A percentile compares a stretch with the other conserved stretches of the same genome.
phyloP scores from a whole-genome alignment of 2,888 invertebrate genomes.

The Aromia moschata region DNA sequence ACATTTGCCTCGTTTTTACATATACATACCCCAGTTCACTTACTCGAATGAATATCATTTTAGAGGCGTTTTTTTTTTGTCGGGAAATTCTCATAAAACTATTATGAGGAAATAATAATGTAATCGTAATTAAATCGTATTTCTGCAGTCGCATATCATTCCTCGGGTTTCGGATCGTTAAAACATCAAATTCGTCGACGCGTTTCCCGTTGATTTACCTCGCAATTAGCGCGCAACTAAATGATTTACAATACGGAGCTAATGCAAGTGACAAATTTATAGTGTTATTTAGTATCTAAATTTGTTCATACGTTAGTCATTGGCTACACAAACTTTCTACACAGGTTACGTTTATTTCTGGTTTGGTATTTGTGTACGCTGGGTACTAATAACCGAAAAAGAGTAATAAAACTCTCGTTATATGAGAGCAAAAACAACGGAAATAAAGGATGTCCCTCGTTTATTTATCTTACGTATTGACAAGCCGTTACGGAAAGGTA shows the following conservation, averaged over 20 bases:
- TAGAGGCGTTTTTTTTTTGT: no score
- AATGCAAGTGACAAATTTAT: conserved; percentile 20
- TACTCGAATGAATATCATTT: no score
- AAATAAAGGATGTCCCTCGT: background rate
- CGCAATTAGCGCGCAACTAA: conserved; percentile 16
- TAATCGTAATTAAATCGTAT: no score
- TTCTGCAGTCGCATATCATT: no score
- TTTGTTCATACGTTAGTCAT: conserved; percentile 17
- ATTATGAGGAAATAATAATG: no score
- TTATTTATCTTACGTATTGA: background rate
- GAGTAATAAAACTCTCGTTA: background rate
- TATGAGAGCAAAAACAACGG: background rate
- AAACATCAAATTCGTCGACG: conserved; percentile 14
- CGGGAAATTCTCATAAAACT: no score
- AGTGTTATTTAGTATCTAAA: conserved; percentile 15
- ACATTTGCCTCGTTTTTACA: no score
- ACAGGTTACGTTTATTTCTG: conserved; percentile 9
- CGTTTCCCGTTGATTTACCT: conserved; percentile 9
- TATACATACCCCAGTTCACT: no score
- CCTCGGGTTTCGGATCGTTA: conserved; percentile 18
- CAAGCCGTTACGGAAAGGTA: background rate
- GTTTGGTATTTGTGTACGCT: conserved; percentile 11
- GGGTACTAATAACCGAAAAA: conserved; percentile 4
- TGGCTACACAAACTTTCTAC: conserved; percentile 19
- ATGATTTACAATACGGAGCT: conserved; percentile 20